Evolutionary conservation across 2,113 vertebrate species (phyloP).

Genomic region (Myrmophylax atrothorax): DNA sequence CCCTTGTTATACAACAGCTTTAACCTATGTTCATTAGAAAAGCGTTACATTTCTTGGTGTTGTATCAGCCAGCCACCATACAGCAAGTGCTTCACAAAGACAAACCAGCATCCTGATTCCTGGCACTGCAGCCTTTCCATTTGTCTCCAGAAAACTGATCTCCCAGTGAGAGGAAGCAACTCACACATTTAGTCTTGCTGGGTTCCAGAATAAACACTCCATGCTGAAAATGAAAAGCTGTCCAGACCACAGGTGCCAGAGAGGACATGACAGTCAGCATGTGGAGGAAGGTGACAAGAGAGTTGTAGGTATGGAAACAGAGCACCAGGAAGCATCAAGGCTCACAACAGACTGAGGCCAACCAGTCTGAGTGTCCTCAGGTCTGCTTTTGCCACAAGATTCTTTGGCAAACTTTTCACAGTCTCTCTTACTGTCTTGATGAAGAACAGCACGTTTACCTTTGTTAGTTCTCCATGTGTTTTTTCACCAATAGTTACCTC

Average conservation of each 20-base stretch:
- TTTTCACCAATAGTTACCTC: neutral
- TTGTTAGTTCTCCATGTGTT: rapidly evolving
- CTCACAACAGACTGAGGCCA: rapidly evolving
- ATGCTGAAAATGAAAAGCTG: neutral
- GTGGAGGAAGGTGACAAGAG: neutral
- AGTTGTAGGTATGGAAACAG: neutral
- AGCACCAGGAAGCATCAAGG: neutral
- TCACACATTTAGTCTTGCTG: neutral
- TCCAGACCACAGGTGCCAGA: rapidly evolving
- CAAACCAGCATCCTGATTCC: neutral
- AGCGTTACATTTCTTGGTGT: neutral
- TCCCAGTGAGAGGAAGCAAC: neutral
- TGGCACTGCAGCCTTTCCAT: neutral
- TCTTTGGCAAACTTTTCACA: neutral
- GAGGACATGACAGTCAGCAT: rapidly evolving
- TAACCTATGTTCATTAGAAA: neutral
- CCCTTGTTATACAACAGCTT: neutral
- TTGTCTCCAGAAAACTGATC: neutral
- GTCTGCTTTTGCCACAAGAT: neutral
- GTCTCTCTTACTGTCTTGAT: neutral
- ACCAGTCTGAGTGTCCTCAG: neutral
- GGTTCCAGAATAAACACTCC: neutral
- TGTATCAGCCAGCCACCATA: neutral
- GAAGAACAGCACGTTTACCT: neutral
- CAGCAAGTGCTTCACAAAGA: neutral